A percentile compares a stretch with the other conserved stretches of the same genome.
Evolutionary conservation across 2,888 invertebrate species (phyloP).

Genomic region (Blastobasis lacticolella): DNA sequence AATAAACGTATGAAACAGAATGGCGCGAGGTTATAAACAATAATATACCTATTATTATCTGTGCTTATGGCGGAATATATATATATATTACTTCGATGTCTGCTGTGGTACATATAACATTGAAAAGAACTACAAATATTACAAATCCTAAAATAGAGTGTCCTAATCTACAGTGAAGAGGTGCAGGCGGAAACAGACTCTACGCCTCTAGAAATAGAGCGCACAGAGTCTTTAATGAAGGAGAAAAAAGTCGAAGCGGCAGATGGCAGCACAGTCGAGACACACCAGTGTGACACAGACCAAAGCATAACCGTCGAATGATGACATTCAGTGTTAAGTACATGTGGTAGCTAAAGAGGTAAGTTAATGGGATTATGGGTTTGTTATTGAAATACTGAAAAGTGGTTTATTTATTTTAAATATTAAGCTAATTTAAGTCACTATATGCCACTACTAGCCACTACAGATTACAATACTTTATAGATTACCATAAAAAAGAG

Average conservation of each 20-base stretch:
- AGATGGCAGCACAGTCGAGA: slow-evolving; percentile 14
- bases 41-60: neutral
- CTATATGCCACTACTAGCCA: no score
- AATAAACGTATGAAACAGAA: no score
- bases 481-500: no score
- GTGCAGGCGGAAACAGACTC: slow-evolving; percentile 41
- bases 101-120: neutral
- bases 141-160: neutral
- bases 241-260: slow-evolving; percentile 22
- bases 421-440: no score
- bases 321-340: slow-evolving; percentile 17
- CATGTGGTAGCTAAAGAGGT: no score
- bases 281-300: slow-evolving; percentile 1
- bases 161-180: slow-evolving; percentile 18
- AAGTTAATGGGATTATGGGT: no score
- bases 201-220: slow-evolving; percentile 43
- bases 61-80: neutral
- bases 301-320: slow-evolving; percentile 41
- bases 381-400: no score
- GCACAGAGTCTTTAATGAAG: slow-evolving; percentile 55
- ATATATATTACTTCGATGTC: neutral
- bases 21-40: neutral
- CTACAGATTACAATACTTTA: no score
- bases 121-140: neutral
- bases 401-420: no score